Conservation (phyloP, 2,113 vertebrate genomes). For the Ceratotherium simum region DNA sequence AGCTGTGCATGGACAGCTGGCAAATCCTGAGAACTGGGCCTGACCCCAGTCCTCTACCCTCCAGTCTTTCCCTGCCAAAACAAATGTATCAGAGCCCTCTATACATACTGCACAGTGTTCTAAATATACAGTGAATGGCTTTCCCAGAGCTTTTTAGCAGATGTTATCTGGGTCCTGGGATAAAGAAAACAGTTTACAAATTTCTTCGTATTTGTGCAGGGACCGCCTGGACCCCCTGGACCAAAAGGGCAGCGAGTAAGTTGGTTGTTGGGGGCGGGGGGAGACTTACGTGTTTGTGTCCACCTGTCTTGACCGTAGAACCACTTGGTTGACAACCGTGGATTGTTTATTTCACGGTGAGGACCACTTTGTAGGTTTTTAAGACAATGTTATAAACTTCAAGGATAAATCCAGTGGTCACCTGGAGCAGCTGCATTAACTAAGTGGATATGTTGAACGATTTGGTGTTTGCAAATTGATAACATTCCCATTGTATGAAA, state of each 20-base stretch:
- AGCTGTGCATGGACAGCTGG: background rate
- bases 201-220: constrained; percentile 87
- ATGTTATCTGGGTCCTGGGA: background rate
- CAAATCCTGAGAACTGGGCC: background rate
- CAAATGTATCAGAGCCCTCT: background rate
- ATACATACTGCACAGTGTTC: background rate
- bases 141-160: constrained; percentile 39
- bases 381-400: background rate
- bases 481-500: too few relatives aligned
- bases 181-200: constrained; percentile 31
- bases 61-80: background rate
- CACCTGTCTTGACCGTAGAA: background rate
- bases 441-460: fast-evolving
- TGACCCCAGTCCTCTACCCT: background rate
- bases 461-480: background rate
- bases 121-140: background rate
- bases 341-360: background rate
- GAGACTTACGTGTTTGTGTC: fast-evolving
- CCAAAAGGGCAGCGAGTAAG: constrained; percentile 90
- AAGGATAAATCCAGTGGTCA: background rate
- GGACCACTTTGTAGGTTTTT: background rate
- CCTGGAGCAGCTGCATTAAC: background rate
- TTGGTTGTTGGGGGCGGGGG: background rate
- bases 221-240: constrained; percentile 91
- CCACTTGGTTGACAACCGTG: fast-evolving